Evolutionary conservation across 2,888 invertebrate species (phyloP).

Genomic region (Tetramorium bicarinatum): DNA sequence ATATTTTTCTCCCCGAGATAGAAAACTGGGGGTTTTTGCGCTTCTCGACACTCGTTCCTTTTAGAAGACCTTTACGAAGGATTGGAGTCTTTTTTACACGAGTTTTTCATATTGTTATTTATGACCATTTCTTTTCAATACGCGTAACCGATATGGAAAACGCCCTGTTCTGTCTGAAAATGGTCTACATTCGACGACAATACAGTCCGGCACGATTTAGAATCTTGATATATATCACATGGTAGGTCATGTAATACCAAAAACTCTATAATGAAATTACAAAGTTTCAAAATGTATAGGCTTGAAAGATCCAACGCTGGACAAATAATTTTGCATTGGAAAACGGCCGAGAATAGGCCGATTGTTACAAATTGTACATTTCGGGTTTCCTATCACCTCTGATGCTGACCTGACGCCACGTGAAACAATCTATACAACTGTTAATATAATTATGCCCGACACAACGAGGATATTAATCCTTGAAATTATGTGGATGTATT

Average conservation of each 20-base stretch:
- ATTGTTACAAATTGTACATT: constrained; percentile 4
- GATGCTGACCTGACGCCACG: not conserved
- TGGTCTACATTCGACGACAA: not conserved
- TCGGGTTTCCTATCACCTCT: not conserved
- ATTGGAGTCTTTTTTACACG: not conserved
- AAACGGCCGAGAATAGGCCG: constrained; percentile 26
- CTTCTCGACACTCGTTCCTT: constrained; percentile 7
- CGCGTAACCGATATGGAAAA: not conserved
- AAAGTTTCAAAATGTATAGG: constrained; percentile 7
- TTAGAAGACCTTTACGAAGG: not conserved
- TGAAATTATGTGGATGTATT: not conserved
- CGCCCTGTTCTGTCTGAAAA: not conserved
- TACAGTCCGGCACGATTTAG: not conserved
- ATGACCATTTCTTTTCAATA: not conserved
- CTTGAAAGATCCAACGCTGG: not conserved
- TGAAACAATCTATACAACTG: not conserved
- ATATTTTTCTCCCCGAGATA: constrained; percentile 35
- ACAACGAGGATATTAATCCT: not conserved
- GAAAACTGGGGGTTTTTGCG: not conserved
- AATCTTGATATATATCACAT: not conserved
- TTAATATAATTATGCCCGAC: not conserved
- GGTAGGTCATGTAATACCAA: not conserved
- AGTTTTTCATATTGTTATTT: not conserved
- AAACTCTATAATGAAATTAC: constrained; percentile 16
- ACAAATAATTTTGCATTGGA: not conserved